These are phyloP conservation scores for Lerista edwardsae DNA, from an alignment of 2,797 vertebrate genomes.

Conservation along the genomic window DNA sequence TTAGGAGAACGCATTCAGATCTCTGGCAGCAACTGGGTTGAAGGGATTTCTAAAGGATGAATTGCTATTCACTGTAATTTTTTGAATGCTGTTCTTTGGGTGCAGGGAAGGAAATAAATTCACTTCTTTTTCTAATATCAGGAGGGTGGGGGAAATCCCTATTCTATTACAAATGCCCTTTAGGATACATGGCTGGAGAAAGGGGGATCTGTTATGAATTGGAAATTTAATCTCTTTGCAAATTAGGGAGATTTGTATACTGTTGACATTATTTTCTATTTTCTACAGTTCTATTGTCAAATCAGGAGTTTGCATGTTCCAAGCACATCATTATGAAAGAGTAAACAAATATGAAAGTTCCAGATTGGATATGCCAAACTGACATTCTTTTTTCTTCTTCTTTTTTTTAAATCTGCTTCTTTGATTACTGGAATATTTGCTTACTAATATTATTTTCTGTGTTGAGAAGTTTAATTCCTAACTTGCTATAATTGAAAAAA, in stretches of 20 bases:
- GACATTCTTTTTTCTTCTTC: no score
- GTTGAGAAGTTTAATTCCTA: constrained; percentile 52
- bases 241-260: constrained; percentile 17
- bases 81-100: constrained; percentile 43
- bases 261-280: constrained; percentile 2
- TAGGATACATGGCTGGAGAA: not conserved
- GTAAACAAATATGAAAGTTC: not conserved
- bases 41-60: constrained; percentile 68
- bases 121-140: constrained; percentile 14
- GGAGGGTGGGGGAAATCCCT: constrained; percentile 22
- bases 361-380: constrained; percentile 5
- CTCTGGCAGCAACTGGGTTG: constrained; percentile 71
- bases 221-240: constrained; percentile 35
- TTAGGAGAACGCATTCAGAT: constrained; percentile 80
- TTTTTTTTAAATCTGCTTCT: no score
- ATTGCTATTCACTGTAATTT: constrained; percentile 61
- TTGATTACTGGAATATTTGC: constrained; percentile 37
- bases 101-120: constrained; percentile 39
- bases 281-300: not conserved
- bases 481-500: constrained; percentile 52
- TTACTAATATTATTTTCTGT: constrained; percentile 31
- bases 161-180: not conserved
- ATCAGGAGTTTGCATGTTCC: not conserved
- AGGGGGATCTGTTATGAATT: constrained; percentile 1
- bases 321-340: constrained; percentile 13